Evolutionary conservation across 2,113 vertebrate species (phyloP).

Genomic region (Pseudorasbora parva): DNA sequence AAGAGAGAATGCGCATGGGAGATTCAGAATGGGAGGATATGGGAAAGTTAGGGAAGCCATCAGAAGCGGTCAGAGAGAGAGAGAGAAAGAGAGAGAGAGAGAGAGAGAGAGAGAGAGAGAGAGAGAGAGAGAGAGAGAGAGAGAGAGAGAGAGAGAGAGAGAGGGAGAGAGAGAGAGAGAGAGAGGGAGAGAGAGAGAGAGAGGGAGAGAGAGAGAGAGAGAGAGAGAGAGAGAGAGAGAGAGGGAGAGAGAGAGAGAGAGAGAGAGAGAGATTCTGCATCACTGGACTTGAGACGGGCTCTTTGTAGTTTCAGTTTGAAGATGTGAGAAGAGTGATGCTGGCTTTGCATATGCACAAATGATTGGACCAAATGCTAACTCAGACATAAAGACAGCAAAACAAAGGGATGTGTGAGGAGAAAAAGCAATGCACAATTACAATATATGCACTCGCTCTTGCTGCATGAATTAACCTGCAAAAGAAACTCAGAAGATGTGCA

Average conservation of each 20-base stretch:
- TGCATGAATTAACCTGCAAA: constrained; percentile 19
- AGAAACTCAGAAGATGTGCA: not conserved
- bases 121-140: no score
- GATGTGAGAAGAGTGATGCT: constrained; percentile 30
- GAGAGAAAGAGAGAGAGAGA: constrained; percentile 12
- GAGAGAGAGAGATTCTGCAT: constrained; percentile 20
- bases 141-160: not conserved
- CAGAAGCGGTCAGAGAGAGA: not conserved
- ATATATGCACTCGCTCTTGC: not conserved
- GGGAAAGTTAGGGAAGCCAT: constrained; percentile 1
- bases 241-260: constrained; percentile 17
- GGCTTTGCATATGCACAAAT: constrained; percentile 42
- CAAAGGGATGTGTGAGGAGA: constrained; percentile 35
- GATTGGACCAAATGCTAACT: constrained; percentile 35
- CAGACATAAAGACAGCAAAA: constrained; percentile 36
- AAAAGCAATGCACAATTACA: constrained; percentile 15
- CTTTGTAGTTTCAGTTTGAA: constrained; percentile 19
- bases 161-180: no score
- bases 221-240: not conserved
- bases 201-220: constrained; percentile 1
- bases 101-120: constrained; percentile 1
- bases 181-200: not conserved
- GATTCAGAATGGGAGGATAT: not conserved
- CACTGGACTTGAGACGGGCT: not conserved
- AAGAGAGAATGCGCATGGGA: not conserved